A percentile compares a stretch with the other conserved stretches of the same genome.
phyloP scores from a whole-genome alignment of 1,140 invertebrate genomes.

The Drosophila pseudoobscura region DNA sequence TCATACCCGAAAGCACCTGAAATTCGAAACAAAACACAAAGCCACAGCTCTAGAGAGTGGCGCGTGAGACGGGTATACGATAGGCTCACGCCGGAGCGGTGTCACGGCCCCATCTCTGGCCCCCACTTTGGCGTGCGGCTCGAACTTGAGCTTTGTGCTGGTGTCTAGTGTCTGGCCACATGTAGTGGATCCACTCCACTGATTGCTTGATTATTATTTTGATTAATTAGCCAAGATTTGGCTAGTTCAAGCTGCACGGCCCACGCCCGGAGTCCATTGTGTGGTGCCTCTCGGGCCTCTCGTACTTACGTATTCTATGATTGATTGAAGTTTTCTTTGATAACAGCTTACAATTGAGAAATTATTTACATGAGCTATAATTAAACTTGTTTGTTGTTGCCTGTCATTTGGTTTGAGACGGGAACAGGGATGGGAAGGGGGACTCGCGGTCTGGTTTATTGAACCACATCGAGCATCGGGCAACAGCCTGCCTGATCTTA shows the following conservation, averaged over 20 bases:
- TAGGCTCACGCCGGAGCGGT: too few relatives aligned
- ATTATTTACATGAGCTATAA: slow-evolving; percentile 82
- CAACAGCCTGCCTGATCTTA: slow-evolving; percentile 51
- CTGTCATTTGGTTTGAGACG: slow-evolving; percentile 66
- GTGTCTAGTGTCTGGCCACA: slow-evolving; percentile 51
- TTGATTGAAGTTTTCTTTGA: slow-evolving; percentile 80
- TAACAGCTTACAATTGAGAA: slow-evolving; percentile 81
- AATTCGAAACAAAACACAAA: slow-evolving; percentile 76
- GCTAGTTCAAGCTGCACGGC: slow-evolving; percentile 78
- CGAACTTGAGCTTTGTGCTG: slow-evolving; percentile 39
- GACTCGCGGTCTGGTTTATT: slow-evolving; percentile 61
- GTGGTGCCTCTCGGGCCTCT: slow-evolving; percentile 34
- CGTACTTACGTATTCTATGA: slow-evolving; percentile 71
- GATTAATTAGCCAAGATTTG: slow-evolving; percentile 82
- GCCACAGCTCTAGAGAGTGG: slow-evolving; percentile 21
- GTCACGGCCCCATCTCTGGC: slow-evolving; percentile 19
- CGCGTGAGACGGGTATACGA: not conserved
- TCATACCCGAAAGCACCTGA: slow-evolving; percentile 70
- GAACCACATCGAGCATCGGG: slow-evolving; percentile 31
- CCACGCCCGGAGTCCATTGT: slow-evolving; percentile 67
- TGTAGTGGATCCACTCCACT: slow-evolving; percentile 57
- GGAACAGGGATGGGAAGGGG: not conserved
- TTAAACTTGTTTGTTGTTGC: slow-evolving; percentile 80
- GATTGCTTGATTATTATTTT: slow-evolving; percentile 82
- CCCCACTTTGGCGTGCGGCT: slow-evolving; percentile 66